A percentile compares a stretch with the other conserved stretches of the same genome.
phyloP scores from a whole-genome alignment of 37 sponge, comb jelly and placozoan genomes.

The Hexactinellida sp. region DNA sequence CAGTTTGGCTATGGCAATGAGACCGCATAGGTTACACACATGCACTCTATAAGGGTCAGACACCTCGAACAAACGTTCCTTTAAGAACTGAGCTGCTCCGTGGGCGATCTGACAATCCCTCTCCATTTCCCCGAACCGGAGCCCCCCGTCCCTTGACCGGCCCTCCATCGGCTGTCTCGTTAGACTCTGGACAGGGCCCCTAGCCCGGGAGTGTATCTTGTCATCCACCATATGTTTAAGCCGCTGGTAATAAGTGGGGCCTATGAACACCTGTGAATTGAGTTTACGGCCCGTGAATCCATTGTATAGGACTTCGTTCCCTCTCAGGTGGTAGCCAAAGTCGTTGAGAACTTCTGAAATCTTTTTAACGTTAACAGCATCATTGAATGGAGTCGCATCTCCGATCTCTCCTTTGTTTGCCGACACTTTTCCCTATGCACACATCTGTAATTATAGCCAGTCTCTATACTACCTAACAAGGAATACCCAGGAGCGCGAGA shows the following conservation, averaged over 20 bases:
- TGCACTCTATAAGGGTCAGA: slow-evolving; percentile 90
- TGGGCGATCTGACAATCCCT: slow-evolving; percentile 98
- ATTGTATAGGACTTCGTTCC: slow-evolving; percentile 96
- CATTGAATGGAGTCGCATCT: slow-evolving; percentile 99
- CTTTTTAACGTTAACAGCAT: slow-evolving; percentile 97
- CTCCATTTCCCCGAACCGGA: slow-evolving; percentile 99
- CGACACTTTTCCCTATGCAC: slow-evolving; percentile 52
- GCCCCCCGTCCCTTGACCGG: slow-evolving; percentile 95
- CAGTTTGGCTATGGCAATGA: slow-evolving; percentile 93
- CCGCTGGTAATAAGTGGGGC: slow-evolving; percentile 99
- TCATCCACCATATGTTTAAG: slow-evolving; percentile 99
- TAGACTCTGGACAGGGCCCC: slow-evolving; percentile 91
- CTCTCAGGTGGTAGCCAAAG: slow-evolving; percentile 91
- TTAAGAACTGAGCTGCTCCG: slow-evolving; percentile 97
- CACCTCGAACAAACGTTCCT: slow-evolving; percentile 80
- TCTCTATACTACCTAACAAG: background rate
- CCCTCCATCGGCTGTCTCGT: slow-evolving; percentile 99
- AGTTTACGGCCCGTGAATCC: slow-evolving; percentile 97
- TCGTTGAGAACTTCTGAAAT: slow-evolving; percentile 83
- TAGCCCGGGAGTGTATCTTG: slow-evolving; percentile 95
- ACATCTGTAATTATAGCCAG: background rate
- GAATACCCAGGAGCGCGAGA: too few relatives aligned
- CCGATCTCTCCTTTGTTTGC: slow-evolving; percentile 99
- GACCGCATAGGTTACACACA: slow-evolving; percentile 93
- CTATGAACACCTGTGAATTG: slow-evolving; percentile 91